phyloP scores from a whole-genome alignment of 1,140 invertebrate genomes.

The Acyrthosiphon pisum region DNA sequence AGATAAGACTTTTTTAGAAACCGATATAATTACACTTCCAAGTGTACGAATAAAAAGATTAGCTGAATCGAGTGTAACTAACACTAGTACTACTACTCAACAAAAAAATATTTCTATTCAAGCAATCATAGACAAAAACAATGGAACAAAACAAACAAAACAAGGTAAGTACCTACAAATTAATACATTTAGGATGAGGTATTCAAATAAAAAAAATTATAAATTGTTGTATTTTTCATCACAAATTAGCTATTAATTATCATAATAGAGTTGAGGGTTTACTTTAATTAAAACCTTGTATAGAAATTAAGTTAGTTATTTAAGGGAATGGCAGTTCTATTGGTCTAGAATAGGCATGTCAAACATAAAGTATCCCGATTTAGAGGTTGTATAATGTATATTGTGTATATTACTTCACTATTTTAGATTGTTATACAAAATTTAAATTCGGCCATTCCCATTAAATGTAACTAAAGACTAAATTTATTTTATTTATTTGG shows the following conservation, averaged over 20 bases:
- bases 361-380: background rate
- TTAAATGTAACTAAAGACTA: background rate
- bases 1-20: background rate
- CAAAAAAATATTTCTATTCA: background rate
- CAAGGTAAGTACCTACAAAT: background rate
- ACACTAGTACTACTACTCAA: background rate
- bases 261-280: background rate
- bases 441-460: background rate
- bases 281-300: background rate
- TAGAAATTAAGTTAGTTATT: background rate
- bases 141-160: slow-evolving; percentile 26
- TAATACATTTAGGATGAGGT: background rate
- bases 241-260: background rate
- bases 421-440: background rate
- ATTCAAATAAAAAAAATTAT: background rate
- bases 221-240: background rate
- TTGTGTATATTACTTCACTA: background rate
- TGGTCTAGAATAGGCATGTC: background rate
- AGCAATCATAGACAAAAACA: background rate
- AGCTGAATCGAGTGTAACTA: background rate
- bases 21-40: background rate
- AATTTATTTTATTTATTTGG: background rate
- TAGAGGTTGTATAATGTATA: background rate
- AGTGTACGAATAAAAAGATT: background rate
- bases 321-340: background rate